phyloP scores from a whole-genome alignment of 2,797 vertebrate genomes.

The Hydrocynus forskahlii region DNA sequence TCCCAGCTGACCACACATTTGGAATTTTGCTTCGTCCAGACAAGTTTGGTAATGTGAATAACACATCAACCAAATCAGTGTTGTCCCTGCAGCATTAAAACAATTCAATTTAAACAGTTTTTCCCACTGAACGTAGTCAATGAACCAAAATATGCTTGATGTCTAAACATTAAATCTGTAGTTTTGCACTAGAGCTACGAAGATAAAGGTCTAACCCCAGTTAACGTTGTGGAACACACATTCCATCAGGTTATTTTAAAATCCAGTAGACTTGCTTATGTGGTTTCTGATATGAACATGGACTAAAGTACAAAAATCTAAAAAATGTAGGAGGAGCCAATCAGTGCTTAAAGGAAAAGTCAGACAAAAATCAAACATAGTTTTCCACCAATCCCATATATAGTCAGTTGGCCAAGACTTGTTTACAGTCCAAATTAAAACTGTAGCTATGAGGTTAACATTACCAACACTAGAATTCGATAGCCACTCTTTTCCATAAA shows the following conservation, averaged over 20 bases:
- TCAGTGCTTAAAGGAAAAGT: no score
- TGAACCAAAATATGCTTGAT: neutral
- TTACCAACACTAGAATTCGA: no score
- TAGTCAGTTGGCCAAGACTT: no score
- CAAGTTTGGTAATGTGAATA: slow-evolving; percentile 74
- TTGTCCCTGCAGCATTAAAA: neutral
- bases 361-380: no score
- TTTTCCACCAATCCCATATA: no score
- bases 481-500: no score
- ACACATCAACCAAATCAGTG: neutral
- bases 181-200: neutral
- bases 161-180: neutral
- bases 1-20: slow-evolving; percentile 79
- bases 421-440: no score
- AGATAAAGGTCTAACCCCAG: neutral
- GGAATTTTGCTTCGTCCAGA: slow-evolving; percentile 69
- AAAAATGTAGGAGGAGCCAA: no score
- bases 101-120: neutral
- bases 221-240: neutral
- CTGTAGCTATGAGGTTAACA: no score
- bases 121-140: neutral
- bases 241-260: neutral
- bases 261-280: neutral
- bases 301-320: no score
- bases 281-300: no score